A percentile compares a stretch with the other conserved stretches of the same genome.
Evolutionary conservation across 2,113 vertebrate species (phyloP).

Genomic region (Phyllostomus hastatus): DNA sequence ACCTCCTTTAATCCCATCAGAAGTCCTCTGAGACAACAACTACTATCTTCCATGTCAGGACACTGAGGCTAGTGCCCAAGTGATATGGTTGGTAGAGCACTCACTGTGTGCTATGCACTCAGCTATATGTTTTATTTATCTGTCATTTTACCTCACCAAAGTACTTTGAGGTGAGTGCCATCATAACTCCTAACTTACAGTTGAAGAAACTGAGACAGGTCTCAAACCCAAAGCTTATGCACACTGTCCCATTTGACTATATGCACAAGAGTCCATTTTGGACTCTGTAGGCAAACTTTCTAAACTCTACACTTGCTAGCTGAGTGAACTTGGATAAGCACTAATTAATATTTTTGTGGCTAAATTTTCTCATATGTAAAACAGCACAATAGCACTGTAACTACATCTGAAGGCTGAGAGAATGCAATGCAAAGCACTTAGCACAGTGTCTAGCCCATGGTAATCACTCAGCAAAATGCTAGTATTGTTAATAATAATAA

Average conservation of each 20-base stretch:
- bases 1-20: background rate
- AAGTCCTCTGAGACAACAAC: background rate
- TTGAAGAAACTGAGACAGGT: background rate
- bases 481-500: background rate
- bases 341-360: background rate
- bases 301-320: background rate
- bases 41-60: accelerated
- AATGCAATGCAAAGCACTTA: background rate
- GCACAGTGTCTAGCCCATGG: background rate
- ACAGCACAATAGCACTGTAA: background rate
- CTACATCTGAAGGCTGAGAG: background rate
- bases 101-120: background rate
- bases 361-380: background rate
- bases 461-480: background rate
- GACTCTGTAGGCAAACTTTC: background rate
- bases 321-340: background rate
- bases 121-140: background rate
- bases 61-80: background rate
- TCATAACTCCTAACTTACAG: background rate
- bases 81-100: background rate
- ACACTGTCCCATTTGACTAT: background rate
- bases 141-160: background rate
- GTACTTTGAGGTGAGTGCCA: background rate
- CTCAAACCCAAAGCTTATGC: background rate
- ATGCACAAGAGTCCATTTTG: background rate